phyloP scores from a whole-genome alignment of 1,140 invertebrate species.

The Rhagoletis pomonella region DNA sequence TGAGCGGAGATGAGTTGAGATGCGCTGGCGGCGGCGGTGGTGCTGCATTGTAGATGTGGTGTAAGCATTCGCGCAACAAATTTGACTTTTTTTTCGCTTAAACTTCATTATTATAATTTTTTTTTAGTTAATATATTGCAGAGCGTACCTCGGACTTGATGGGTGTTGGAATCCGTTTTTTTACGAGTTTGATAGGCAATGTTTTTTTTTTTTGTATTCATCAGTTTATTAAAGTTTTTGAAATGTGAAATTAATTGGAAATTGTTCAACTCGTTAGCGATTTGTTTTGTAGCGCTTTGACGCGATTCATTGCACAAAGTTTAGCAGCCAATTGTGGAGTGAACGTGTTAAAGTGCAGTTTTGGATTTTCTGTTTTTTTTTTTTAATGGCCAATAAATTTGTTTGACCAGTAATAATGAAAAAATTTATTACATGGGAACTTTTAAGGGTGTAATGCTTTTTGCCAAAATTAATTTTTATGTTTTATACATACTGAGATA shows the following conservation, averaged over 20 bases:
- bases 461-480: too few species aligned
- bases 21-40: background rate
- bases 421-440: background rate
- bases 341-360: background rate
- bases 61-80: background rate
- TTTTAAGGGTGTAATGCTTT: background rate
- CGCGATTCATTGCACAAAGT: background rate
- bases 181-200: background rate
- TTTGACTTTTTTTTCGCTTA: background rate
- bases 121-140: background rate
- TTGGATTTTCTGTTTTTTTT: background rate
- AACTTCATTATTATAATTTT: constrained; percentile 16
- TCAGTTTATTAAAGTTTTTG: background rate
- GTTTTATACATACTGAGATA: too few species aligned
- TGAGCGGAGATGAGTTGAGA: constrained; percentile 5
- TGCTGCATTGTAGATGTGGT: background rate
- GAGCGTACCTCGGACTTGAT: background rate
- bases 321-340: background rate
- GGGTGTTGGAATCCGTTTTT: background rate
- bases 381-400: constrained; percentile 10
- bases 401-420: background rate
- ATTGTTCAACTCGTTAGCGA: constrained; percentile 25
- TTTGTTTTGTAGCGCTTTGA: background rate
- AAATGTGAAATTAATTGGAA: constrained; percentile 36
- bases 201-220: too few species aligned